Evolutionary conservation across 1,140 invertebrate species (phyloP), one percentile per base, ranked within the genome.

Genomic region (Tribolium castaneum): DNA sequence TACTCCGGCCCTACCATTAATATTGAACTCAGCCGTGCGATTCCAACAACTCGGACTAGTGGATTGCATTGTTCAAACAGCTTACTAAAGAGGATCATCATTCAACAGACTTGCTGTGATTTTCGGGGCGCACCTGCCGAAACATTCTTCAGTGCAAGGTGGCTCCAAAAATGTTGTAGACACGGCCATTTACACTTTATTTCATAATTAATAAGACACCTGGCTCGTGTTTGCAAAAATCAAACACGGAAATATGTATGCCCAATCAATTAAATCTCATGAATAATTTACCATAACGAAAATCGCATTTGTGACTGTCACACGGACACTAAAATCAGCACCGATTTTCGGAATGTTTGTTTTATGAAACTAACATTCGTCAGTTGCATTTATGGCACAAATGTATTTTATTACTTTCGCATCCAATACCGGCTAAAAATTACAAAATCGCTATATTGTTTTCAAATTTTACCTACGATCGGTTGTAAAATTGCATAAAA

Each of bases 11-110:
- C 59, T 66, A 66, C 34, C 59, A 66, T 66, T 66, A 66, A 66
- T 66, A 66, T 66, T 30, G 59, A 66, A 66, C 59, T 66, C 30
- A 30, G 14, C 59, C 25, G 59, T 66, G 59, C 59, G 59, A 66
- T 66, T 66, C 59, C 59, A 66, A 59, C 54, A 59, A 66, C 59
- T 35, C 25, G 25, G 14, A 13, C 25, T 12, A 35, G 59, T 35
- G 59, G 10, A 35, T 35, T 13, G 25, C 59, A 35, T 66, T 66
- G 59, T 66, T 14, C 59, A 35, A 66, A 66, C 59, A 35, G 14
- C 12, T 22, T 30, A 66, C 30, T 66, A 30, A 66, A 66, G 59
- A 66, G 25, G 59, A 12, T 35, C 59, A 66, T 66, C 59, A 66
- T 35, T 66, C 30, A 66, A 66, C 59, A 35, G 30, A 66, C 59